Evolutionary conservation across 1,140 invertebrate species (phyloP).

Genomic region (Samia ricini): DNA sequence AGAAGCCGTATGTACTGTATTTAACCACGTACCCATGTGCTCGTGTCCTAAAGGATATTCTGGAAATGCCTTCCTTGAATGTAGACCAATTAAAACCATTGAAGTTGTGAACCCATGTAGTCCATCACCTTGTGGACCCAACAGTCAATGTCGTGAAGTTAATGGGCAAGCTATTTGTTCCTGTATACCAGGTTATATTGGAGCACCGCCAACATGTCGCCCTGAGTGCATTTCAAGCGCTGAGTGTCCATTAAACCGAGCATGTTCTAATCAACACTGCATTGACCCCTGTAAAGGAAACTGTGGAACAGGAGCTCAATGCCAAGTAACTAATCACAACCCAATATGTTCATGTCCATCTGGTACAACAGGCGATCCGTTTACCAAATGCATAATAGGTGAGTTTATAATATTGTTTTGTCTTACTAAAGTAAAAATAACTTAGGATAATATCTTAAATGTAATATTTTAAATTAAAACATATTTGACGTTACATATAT

Average conservation of each 20-base stretch:
- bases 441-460: neutral
- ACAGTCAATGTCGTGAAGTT: slow-evolving; percentile 84
- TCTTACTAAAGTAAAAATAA: neutral
- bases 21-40: slow-evolving; percentile 89
- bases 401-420: slow-evolving; percentile 29
- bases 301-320: slow-evolving; percentile 87
- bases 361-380: slow-evolving; percentile 84
- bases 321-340: slow-evolving; percentile 87
- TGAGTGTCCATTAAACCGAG: slow-evolving; percentile 82
- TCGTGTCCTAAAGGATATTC: slow-evolving; percentile 84
- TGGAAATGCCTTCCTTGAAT: slow-evolving; percentile 90
- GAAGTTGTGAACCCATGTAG: slow-evolving; percentile 70
- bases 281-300: slow-evolving; percentile 83
- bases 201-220: slow-evolving; percentile 84
- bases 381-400: slow-evolving; percentile 82
- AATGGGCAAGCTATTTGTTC: slow-evolving; percentile 83
- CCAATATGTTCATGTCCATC: slow-evolving; percentile 83
- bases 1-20: slow-evolving; percentile 88
- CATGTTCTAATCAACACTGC: slow-evolving; percentile 83
- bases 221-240: slow-evolving; percentile 86
- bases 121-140: slow-evolving; percentile 85
- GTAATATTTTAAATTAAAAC: neutral
- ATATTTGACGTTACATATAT: neutral
- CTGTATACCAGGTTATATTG: slow-evolving; percentile 84
- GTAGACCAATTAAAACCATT: slow-evolving; percentile 73